phyloP scores from a whole-genome alignment of 1,140 invertebrate genomes.

The Drosophila leontia region DNA sequence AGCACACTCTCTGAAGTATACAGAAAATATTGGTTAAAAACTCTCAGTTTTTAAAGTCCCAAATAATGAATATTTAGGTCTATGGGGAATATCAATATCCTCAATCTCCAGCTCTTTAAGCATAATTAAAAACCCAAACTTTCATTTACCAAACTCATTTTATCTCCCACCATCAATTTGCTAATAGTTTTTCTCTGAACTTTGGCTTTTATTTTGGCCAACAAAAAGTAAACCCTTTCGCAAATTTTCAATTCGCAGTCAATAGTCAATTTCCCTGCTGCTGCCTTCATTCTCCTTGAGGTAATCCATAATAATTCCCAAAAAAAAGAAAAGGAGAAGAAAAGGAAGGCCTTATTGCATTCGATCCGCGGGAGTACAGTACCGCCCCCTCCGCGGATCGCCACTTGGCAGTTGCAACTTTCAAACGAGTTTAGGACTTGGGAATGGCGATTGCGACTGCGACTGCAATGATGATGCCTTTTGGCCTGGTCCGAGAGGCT shows the following conservation, averaged over 20 bases:
- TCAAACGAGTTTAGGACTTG: slow-evolving; percentile 75
- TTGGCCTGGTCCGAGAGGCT: slow-evolving; percentile 41
- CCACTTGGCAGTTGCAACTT: slow-evolving; percentile 69
- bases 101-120: not conserved
- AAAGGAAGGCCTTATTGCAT: slow-evolving; percentile 41
- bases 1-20: too few species aligned
- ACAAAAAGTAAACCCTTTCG: slow-evolving; percentile 11
- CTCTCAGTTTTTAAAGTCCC: too few species aligned
- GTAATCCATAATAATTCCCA: slow-evolving; percentile 68
- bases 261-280: slow-evolving; percentile 36
- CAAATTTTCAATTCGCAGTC: slow-evolving; percentile 16
- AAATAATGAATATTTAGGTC: too few species aligned
- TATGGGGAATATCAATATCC: not conserved
- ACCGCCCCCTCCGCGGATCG: slow-evolving; percentile 2
- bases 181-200: slow-evolving; percentile 18
- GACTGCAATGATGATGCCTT: slow-evolving; percentile 17
- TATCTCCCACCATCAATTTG: not conserved
- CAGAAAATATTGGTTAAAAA: too few species aligned
- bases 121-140: not conserved
- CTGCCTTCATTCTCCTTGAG: slow-evolving; percentile 44
- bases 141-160: not conserved
- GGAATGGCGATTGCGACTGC: slow-evolving; percentile 26
- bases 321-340: slow-evolving; percentile 15
- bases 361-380: slow-evolving; percentile 16
- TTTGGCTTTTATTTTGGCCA: slow-evolving; percentile 8